Base-by-base conservation (phyloP, 2,113 vertebrate species). In the Guaruba guarouba region DNA sequence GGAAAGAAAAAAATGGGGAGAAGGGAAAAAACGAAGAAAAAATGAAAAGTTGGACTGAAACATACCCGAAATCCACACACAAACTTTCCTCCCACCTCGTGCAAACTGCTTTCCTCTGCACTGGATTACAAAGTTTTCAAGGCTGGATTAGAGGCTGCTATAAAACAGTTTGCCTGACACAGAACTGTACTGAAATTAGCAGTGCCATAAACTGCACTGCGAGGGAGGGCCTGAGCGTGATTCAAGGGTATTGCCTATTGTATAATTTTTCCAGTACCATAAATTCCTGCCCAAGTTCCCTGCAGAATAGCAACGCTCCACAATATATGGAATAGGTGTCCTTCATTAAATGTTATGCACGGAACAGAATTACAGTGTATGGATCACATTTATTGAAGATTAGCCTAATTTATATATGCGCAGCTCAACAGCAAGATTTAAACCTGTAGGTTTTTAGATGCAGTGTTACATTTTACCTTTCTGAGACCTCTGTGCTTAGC, bases 131-230 rank as follows among this genome's bases (percentile, higher is more conserved):
- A 77, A 93, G 35, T 96, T 94, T 95, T 87, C 35, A 44, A 46
- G 83, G 20, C 83, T 89, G 88, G 88, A 87, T 93, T 82, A 82
- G 80, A 78, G 33, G 43, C 71, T 63, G 74, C 93, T 93, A 90
- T 95, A 95, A 97, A 97, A 77, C 85, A 96, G 87, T 71, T 81
- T 92, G 74, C 37, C 78, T 95, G 93, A 91, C 90, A 82, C 63
- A 78, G 35, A 95, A 94, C n/a, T 51, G 20, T 69, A 81, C 92
- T 93, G 94, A 95, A 96, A 97, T 97, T 96, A 97, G 80, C 85
- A 71, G 25, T 43, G 88, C 84, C 93, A 94, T 97, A 96, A 95
- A 96, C 11, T 0, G 55, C 46, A 17, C 82, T n/a, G 54, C 0
- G 1, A 93, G 79, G 70, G 73, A 86, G 52, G 43, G 29, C 64